Conservation (phyloP, 1,140 invertebrate species). For the Drosophila leontia region DNA sequence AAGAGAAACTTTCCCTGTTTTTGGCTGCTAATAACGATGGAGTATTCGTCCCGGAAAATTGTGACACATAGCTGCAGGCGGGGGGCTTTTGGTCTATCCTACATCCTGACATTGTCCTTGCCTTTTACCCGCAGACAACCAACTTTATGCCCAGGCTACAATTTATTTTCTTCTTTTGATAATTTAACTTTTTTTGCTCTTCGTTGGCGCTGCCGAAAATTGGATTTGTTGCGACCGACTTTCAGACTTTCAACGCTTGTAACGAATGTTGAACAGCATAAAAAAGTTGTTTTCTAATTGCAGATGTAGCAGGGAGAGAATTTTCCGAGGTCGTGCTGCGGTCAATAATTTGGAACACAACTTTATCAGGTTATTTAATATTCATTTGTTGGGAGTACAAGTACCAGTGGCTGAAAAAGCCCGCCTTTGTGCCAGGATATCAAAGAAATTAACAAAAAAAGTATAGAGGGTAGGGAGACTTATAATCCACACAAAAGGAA, state of each 20-base stretch:
- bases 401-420: background rate
- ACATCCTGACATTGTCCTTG: conserved; percentile 31
- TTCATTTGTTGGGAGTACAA: conserved; percentile 29
- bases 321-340: conserved; percentile 4
- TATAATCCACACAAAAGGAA: conserved; percentile 13
- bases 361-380: conserved; percentile 54
- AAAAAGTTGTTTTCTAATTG: conserved; percentile 49
- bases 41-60: conserved; percentile 55
- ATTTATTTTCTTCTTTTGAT: conserved; percentile 62
- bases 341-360: conserved; percentile 27
- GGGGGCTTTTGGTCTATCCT: conserved; percentile 9
- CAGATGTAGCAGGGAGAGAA: conserved; percentile 8
- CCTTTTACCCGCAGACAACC: conserved; percentile 3
- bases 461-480: background rate
- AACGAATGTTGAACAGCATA: conserved; percentile 45
- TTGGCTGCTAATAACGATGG: conserved; percentile 58
- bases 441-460: conserved; percentile 27
- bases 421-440: conserved; percentile 6
- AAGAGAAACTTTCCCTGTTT: conserved; percentile 42
- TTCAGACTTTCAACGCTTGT: conserved; percentile 55
- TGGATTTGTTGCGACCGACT: conserved; percentile 58
- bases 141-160: conserved; percentile 57
- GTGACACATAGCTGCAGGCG: conserved; percentile 70
- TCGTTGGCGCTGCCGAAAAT: conserved; percentile 45
- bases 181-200: conserved; percentile 56